phyloP scores from a whole-genome alignment of 2,888 invertebrate species.

The Linnaemya tessellans region DNA sequence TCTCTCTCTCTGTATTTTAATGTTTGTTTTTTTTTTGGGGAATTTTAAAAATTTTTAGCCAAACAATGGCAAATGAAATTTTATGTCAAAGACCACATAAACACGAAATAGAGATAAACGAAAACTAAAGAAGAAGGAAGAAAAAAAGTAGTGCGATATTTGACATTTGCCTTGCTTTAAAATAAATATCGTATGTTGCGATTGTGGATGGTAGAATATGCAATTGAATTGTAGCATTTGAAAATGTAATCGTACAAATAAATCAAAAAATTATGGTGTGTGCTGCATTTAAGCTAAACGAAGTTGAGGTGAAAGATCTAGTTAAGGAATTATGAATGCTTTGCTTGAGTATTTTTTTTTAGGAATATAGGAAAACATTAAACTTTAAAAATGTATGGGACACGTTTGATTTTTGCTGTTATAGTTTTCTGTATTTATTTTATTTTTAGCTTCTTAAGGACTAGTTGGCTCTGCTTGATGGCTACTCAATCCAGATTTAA shows the following conservation, averaged over 20 bases:
- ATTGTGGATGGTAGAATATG: not conserved
- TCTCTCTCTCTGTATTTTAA: conserved; percentile 5
- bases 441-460: too few species aligned
- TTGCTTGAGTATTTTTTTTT: too few species aligned
- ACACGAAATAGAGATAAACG: conserved; percentile 6
- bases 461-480: too few species aligned
- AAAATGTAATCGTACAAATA: not conserved
- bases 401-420: too few species aligned
- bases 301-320: not conserved
- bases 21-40: not conserved
- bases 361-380: too few species aligned
- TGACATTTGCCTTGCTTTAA: conserved; percentile 56
- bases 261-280: too few species aligned
- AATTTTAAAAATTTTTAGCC: conserved; percentile 8
- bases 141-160: conserved; percentile 7
- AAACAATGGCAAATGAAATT: conserved; percentile 63
- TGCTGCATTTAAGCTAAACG: too few species aligned
- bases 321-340: not conserved
- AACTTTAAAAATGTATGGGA: too few species aligned
- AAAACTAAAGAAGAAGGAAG: not conserved
- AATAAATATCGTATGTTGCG: not conserved
- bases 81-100: conserved; percentile 24
- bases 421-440: too few species aligned
- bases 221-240: not conserved
- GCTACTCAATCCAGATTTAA: too few species aligned